phyloP scores from a whole-genome alignment of 1,140 invertebrate genomes.

The Zaprionus capensis region DNA sequence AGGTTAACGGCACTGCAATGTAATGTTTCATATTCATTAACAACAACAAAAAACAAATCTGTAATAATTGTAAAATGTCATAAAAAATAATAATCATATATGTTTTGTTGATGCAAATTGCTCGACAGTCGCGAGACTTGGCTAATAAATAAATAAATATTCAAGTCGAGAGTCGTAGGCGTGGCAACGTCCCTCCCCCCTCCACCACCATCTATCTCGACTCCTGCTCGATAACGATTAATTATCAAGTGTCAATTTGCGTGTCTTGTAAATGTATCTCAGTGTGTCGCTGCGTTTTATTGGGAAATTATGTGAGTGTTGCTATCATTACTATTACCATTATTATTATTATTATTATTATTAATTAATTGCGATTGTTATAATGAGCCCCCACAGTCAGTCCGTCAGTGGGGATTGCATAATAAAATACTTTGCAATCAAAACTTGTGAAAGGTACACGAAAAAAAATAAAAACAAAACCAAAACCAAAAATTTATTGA shows the following conservation, averaged over 20 bases:
- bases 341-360: conserved; percentile 17
- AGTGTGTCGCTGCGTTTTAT: conserved; percentile 51
- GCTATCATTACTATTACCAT: not conserved
- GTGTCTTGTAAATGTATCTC: conserved; percentile 64
- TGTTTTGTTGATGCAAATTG: not conserved
- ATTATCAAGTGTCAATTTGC: conserved; percentile 67
- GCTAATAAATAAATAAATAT: conserved; percentile 7
- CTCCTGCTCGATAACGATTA: conserved; percentile 55
- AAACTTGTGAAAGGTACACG: conserved; percentile 44
- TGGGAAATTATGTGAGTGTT: conserved; percentile 37
- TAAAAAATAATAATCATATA: not conserved
- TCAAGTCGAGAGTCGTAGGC: conserved; percentile 14
- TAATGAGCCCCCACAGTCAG: conserved; percentile 35
- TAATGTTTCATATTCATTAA: conserved; percentile 1
- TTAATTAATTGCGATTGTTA: conserved; percentile 44
- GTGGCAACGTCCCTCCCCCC: not conserved
- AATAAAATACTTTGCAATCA: conserved; percentile 17
- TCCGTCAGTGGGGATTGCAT: conserved; percentile 27
- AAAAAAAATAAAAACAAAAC: conserved; percentile 10
- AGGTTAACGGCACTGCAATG: not conserved
- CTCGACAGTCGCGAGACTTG: not conserved
- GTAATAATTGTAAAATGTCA: conserved; percentile 4
- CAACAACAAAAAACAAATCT: conserved; percentile 10
- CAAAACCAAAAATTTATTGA: not conserved
- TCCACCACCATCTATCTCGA: not conserved